These are phyloP conservation scores for Phylloscopus collybita DNA, from an alignment of 2,797 vertebrate species.

Conservation along the genomic window DNA sequence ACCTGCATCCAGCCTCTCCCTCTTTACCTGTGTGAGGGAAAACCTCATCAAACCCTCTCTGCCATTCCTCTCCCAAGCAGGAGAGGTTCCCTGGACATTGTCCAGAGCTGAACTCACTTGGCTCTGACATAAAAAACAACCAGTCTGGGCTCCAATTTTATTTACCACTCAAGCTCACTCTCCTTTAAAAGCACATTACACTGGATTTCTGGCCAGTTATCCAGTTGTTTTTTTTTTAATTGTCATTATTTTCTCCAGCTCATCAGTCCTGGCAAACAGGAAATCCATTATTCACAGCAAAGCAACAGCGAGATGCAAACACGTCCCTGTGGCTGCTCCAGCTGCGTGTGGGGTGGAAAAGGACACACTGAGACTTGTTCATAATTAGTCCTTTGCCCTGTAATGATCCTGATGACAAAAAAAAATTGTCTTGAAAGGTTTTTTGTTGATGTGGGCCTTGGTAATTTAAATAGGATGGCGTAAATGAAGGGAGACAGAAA, in stretches of 20 bases:
- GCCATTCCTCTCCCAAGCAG: background rate
- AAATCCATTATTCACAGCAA: background rate
- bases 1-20: background rate
- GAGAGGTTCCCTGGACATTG: background rate
- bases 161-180: background rate
- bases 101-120: conserved; percentile 10
- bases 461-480: background rate
- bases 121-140: background rate
- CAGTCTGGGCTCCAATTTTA: background rate
- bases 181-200: background rate
- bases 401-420: background rate
- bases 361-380: background rate
- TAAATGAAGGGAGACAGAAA: background rate
- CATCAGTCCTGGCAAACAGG: background rate
- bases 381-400: background rate
- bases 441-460: background rate
- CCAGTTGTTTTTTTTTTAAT: background rate
- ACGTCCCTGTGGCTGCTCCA: rapidly evolving
- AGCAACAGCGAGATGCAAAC: background rate
- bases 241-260: conserved; percentile 2
- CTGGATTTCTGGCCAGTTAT: background rate
- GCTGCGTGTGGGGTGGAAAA: background rate
- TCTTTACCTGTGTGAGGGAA: background rate
- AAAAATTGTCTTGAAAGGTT: background rate
- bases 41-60: background rate